Base-by-base conservation (phyloP, 2,113 vertebrate genomes). In the Ploceus nigricollis region DNA sequence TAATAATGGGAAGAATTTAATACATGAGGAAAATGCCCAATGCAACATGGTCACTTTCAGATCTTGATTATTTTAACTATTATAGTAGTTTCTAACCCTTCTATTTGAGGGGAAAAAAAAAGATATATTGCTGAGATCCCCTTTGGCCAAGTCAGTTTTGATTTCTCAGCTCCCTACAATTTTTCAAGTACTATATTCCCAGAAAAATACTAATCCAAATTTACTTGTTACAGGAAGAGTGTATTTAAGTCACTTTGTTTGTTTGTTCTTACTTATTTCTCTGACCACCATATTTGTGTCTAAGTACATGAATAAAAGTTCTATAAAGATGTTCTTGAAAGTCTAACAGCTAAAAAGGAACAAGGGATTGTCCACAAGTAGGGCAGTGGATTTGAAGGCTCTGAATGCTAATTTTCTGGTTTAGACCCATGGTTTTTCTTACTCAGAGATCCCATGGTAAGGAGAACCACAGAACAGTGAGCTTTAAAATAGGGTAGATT, bases 201-300 rank as follows among this genome's bases (percentile, higher is more conserved):
- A 56, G 17, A 86, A 57, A 57, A 60, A 44, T 35, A 40, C 35
- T 14, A 85, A 63, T 70, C 16, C 1, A 0, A 24, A 13, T 64
- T 78, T 51, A 10, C 9, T 54, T 24, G 6, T n/a, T n/a, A 51
- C 11, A 44, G 9, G 4, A 78, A 61, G 20, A 42, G 3, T 73
- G 8, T 35, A 47, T 68, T 42, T 47, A 65, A 39, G 5, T 8
- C 11, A 1, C 1, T 50, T 8, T 58, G 0, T 47, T 13, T 53
- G 0, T 33, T 70, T 23, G 1, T 23, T 61, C 1, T 0, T 51
- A 24, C 28, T 37, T 66, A 28, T 73, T 80, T 66, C 15, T 84
- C 6, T 70, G 10, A 48, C 9, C 2, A 33, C 2, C 1, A 17
- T 39, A 25, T 21, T 72, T 39, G 1, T 1, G 0, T 50, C 31